Evolutionary conservation across 2,888 invertebrate genomes (phyloP), one percentile per base, ranked within the genome.

Genomic region (Stegana nigrithorax): DNA sequence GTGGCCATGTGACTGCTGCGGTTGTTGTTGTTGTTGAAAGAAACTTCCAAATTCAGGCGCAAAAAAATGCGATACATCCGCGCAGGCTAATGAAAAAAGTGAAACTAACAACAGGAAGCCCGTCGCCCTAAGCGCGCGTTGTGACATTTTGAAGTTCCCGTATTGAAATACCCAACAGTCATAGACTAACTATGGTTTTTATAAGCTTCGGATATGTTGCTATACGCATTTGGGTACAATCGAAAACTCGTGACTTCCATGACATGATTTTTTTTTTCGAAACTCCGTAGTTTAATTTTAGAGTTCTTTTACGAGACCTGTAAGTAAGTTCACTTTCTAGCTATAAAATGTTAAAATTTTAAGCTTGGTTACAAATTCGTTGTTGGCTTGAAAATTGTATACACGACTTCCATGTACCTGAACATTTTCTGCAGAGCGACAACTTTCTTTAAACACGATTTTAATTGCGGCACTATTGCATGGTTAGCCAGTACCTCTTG

Each of bases 361-460:
- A n/a, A n/a, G n/a, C n/a, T n/a, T n/a, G n/a, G n/a, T n/a, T n/a
- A n/a, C n/a, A n/a, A n/a, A n/a, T n/a, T n/a, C n/a, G n/a, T n/a
- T 39, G 8, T 7, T 19, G 10, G 58, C 50, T 27, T 45, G 26
- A 14, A 47, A 47, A 42, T 26, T 42, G 26, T 7, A 23, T 12
- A 59, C 75, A 74, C 74, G 75, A 73, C 53, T 71, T 73, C 19
- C 60, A n/a, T 63, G 66, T 63, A 29, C 36, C n/a, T n/a, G n/a
- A n/a, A n/a, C 14, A 23, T n/a, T 42, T 4, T 42, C 23, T 8
- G 36, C 27, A 47, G 42, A 12, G 14, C 23, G 56, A 59, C 32
- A 69, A 79, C 83, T 82, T 82, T 82, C 81, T 71, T 75, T 68
- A 64, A 59, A 63, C 81, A 82, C 78, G 80, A 68, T 45, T 64